phyloP scores from a whole-genome alignment of 2,888 invertebrate species.

The Heliconius hortense region DNA sequence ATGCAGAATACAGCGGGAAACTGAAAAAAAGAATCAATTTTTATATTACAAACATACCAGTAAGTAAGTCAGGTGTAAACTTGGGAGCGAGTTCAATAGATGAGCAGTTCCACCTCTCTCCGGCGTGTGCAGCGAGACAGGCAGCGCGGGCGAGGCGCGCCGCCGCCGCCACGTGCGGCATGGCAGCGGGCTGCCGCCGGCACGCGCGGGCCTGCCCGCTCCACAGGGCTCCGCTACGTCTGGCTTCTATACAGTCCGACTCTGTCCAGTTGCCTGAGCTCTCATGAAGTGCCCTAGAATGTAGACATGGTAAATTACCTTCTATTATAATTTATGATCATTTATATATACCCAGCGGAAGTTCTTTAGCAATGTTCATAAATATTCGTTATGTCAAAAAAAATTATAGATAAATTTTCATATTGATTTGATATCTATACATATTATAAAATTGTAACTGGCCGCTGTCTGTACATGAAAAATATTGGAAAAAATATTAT shows the following conservation, averaged over 20 bases:
- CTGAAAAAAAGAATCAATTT: no score
- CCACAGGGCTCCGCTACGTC: conserved; percentile 80
- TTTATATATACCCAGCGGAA: neutral
- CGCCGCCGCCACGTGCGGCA: conserved; percentile 89
- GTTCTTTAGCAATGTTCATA: no score
- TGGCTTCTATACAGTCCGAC: conserved; percentile 66
- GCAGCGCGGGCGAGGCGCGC: conserved; percentile 85
- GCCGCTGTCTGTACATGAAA: no score
- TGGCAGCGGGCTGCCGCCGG: conserved; percentile 84
- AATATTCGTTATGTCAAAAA: no score
- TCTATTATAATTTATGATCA: neutral
- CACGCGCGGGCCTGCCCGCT: conserved; percentile 85
- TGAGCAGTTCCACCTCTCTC: conserved; percentile 92
- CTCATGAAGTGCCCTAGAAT: conserved; percentile 66
- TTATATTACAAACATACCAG: conserved; percentile 79
- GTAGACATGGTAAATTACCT: neutral
- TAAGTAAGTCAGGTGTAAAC: conserved; percentile 88
- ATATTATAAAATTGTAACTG: no score
- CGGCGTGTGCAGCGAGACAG: conserved; percentile 87
- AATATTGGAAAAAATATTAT: no score
- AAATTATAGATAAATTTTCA: no score
- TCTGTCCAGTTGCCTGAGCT: conserved; percentile 77
- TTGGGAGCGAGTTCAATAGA: conserved; percentile 87
- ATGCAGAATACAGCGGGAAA: no score
- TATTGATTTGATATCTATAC: no score